phyloP scores from a whole-genome alignment of 1,140 invertebrate species.

The Carcinoscorpius rotundicauda region DNA sequence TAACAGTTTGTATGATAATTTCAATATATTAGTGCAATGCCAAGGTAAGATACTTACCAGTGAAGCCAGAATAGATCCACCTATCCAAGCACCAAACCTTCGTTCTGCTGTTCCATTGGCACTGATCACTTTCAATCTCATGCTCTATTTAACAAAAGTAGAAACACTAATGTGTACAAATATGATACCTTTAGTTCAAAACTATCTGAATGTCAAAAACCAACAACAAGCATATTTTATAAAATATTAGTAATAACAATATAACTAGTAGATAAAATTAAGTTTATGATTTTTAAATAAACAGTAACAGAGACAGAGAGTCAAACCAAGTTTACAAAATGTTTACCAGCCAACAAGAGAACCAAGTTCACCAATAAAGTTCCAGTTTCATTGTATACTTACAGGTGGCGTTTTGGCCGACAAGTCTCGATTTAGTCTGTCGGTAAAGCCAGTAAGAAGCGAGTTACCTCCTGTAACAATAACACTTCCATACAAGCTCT shows the following conservation, averaged over 20 bases:
- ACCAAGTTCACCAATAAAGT: too few species aligned
- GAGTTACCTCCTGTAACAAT: constrained; percentile 83
- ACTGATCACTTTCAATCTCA: constrained; percentile 74
- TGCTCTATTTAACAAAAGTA: constrained; percentile 39
- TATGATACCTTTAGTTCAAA: background rate
- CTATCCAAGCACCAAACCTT: constrained; percentile 89
- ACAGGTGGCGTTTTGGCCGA: constrained; percentile 72
- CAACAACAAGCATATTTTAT: too few species aligned
- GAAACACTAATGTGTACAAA: constrained; percentile 6
- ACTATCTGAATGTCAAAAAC: background rate
- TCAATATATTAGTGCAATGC: background rate
- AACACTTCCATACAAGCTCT: constrained; percentile 67
- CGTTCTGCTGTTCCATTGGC: constrained; percentile 68
- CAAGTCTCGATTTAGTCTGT: constrained; percentile 76
- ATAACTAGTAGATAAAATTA: background rate
- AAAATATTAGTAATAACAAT: too few species aligned
- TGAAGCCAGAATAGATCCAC: constrained; percentile 88
- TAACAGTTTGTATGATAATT: too few species aligned
- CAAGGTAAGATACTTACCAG: constrained; percentile 38
- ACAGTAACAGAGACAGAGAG: too few species aligned
- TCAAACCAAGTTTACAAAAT: too few species aligned
- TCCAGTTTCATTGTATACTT: constrained; percentile 20
- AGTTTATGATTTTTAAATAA: background rate
- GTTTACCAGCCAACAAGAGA: too few species aligned
- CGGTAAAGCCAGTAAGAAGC: constrained; percentile 67